Evolutionary conservation across 2,797 vertebrate genomes (phyloP), one percentile per base, ranked within the genome.

Genomic region (Sciurus vulgaris): DNA sequence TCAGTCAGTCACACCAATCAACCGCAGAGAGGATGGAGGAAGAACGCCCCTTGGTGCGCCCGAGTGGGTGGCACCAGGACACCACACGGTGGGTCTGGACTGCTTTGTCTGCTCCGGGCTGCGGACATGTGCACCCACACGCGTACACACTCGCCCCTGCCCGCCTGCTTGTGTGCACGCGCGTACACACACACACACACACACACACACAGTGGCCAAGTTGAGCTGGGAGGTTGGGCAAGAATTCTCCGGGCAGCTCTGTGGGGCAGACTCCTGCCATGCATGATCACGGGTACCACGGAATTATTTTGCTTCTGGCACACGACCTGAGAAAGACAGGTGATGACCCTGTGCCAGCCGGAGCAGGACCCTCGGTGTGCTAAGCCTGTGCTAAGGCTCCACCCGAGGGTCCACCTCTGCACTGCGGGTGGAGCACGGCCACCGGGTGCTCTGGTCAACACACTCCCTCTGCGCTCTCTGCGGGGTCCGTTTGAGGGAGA

Each of bases 21-120:
- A 15, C 8, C 7, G 59, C 4, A 3, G 1, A 28, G 6, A 0
- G 11, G 22, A 12, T 11, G 1, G 41, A 54, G 8, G 22, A 17
- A 38, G 24, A 9, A 47, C 1, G 4, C 20, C 41, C 3, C n/a
- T 4, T 10, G n/a, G 38, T 14, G 14, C 1, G 41, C 33, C 11
- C 18, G 22, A 13, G 0, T 1, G 41, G 28, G 67, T 26, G 18
- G 33, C 22, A 9, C 3, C 11, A 30, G 65, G 30, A 51, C 49
- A 59, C 73, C 28, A 20, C 61, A n/a, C 33, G 6, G 7, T 28
- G 35, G 33, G 35, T 35, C 38, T 7, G 7, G 33, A 51, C 38
- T 33, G 0, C 28, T 38, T 56, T 85, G n/a, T 67, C 22, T 35
- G 83, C 18, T 73, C 56, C n/a, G n/a, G 56, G 7, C 49, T 61